Conservation (phyloP, 1,140 invertebrate genomes). For the Lordiphosa stackelbergi region DNA sequence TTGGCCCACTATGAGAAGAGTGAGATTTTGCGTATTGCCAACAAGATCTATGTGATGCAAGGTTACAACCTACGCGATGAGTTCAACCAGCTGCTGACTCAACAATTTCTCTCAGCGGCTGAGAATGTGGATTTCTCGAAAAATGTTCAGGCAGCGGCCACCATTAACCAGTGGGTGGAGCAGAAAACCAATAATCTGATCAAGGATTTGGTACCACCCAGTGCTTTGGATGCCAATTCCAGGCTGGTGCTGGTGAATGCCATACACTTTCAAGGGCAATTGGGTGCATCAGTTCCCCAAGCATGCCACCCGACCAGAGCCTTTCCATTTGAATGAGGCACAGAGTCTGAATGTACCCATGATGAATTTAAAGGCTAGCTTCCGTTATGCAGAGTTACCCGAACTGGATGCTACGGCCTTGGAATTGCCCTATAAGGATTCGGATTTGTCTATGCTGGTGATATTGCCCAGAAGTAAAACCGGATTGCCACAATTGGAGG, state of each 20-base stretch:
- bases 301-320: slow-evolving; percentile 33
- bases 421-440: slow-evolving; percentile 76
- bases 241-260: slow-evolving; percentile 82
- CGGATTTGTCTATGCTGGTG: slow-evolving; percentile 79
- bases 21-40: slow-evolving; percentile 59
- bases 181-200: slow-evolving; percentile 80
- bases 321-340: slow-evolving; percentile 49
- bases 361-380: slow-evolving; percentile 78
- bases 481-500: slow-evolving; percentile 78
- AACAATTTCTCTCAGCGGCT: slow-evolving; percentile 59
- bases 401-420: slow-evolving; percentile 55
- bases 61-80: slow-evolving; percentile 38
- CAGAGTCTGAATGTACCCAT: slow-evolving; percentile 76
- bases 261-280: slow-evolving; percentile 81
- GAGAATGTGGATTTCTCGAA: slow-evolving; percentile 78
- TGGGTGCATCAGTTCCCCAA: slow-evolving; percentile 56
- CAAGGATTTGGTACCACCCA: slow-evolving; percentile 78
- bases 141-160: slow-evolving; percentile 57
- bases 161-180: slow-evolving; percentile 81
- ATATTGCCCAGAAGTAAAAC: slow-evolving; percentile 79
- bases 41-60: slow-evolving; percentile 67
- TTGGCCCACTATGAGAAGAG: slow-evolving; percentile 54
- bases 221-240: slow-evolving; percentile 55
- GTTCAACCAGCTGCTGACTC: slow-evolving; percentile 45
- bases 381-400: slow-evolving; percentile 50